A percentile compares a stretch with the other conserved stretches of the same genome.
Conservation (phyloP, 2,888 invertebrate genomes). For the Autographa gamma region DNA sequence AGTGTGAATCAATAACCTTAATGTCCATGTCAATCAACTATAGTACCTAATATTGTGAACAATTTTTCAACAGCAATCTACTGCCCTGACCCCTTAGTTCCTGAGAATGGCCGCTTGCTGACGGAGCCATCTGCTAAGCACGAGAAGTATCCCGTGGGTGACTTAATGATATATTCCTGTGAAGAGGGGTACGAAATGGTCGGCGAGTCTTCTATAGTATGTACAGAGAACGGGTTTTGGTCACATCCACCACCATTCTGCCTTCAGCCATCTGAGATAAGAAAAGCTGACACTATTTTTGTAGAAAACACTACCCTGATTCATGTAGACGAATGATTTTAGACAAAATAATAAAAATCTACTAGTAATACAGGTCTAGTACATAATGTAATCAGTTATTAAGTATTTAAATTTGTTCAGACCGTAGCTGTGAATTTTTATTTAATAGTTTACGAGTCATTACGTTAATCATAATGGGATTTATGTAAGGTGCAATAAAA, state of each 20-base stretch:
- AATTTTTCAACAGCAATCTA: slow-evolving; percentile 91
- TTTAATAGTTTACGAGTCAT: neutral
- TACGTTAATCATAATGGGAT: neutral
- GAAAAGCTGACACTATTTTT: slow-evolving; percentile 78
- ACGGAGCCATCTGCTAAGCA: slow-evolving; percentile 75
- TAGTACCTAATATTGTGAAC: slow-evolving; percentile 1
- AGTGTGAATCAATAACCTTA: neutral
- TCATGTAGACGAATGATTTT: slow-evolving; percentile 72
- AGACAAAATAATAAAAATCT: neutral
- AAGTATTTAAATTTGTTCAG: slow-evolving; percentile 10
- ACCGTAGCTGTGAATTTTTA: neutral
- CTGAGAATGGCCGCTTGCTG: slow-evolving; percentile 90
- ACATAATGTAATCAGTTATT: slow-evolving; percentile 10
- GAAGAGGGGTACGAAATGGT: slow-evolving; percentile 75
- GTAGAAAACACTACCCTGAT: slow-evolving; percentile 82
- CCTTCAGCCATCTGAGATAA: slow-evolving; percentile 78
- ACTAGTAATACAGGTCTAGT: neutral
- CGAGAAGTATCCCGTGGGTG: slow-evolving; percentile 93
- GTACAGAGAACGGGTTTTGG: slow-evolving; percentile 96
- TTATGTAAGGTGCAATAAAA: neutral
- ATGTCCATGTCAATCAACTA: neutral
- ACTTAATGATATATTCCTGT: slow-evolving; percentile 93
- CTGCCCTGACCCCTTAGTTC: slow-evolving; percentile 93
- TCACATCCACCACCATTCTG: slow-evolving; percentile 96
- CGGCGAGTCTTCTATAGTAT: slow-evolving; percentile 95